Evolutionary conservation across 1,140 invertebrate species (phyloP).

Genomic region (Matsumurasca onukii): DNA sequence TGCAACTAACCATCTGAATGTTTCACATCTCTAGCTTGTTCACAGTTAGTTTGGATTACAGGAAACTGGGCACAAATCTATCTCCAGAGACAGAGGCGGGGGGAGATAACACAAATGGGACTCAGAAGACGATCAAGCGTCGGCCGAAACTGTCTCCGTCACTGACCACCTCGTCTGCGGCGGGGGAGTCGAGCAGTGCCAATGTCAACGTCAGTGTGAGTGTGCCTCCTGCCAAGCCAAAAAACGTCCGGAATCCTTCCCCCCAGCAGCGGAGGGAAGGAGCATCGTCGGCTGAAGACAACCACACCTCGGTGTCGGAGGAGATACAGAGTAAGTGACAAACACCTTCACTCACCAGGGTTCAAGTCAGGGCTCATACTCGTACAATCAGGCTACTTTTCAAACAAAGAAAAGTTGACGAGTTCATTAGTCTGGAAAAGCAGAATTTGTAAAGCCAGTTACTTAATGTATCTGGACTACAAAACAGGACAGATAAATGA

Average conservation of each 20-base stretch:
- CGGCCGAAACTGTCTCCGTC: background rate
- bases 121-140: slow-evolving; percentile 28
- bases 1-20: no score
- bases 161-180: slow-evolving; percentile 2
- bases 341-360: background rate
- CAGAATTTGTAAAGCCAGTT: background rate
- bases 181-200: background rate
- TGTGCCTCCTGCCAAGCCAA: slow-evolving; percentile 9
- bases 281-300: slow-evolving; percentile 29
- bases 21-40: no score
- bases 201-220: no score
- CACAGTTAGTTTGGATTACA: no score
- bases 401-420: background rate
- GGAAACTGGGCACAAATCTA: no score
- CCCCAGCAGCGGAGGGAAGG: slow-evolving; percentile 33
- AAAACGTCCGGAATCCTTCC: slow-evolving; percentile 35
- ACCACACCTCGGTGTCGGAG: slow-evolving; percentile 27
- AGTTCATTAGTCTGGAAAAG: background rate
- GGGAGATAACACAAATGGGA: slow-evolving; percentile 18
- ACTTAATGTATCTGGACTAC: background rate
- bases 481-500: background rate
- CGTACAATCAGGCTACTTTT: background rate
- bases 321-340: slow-evolving; percentile 17
- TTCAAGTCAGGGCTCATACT: background rate
- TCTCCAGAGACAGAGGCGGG: background rate